Evolutionary conservation across 2,113 vertebrate species (phyloP).

Genomic region (Emydocephalus ijimae): DNA sequence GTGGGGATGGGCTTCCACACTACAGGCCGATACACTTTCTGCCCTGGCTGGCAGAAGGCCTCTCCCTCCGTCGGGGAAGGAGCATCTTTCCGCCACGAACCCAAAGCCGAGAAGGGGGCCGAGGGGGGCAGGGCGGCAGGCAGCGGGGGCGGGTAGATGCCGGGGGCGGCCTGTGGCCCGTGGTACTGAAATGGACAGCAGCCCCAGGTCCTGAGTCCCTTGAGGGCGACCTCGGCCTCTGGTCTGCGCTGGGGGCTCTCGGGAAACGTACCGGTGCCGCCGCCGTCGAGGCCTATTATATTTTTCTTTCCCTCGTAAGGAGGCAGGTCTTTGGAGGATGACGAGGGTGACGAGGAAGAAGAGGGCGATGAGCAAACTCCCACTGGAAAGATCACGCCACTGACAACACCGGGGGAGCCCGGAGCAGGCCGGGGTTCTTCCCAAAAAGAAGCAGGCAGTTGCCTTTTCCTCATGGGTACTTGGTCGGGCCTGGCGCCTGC

Average conservation of each 20-base stretch:
- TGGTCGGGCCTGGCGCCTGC: constrained; percentile 71
- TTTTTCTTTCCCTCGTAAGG: constrained; percentile 72
- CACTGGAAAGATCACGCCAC: constrained; percentile 53
- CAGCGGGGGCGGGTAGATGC: constrained; percentile 75
- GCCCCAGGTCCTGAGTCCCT: constrained; percentile 76
- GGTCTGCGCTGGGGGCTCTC: constrained; percentile 33
- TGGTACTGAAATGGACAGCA: constrained; percentile 89
- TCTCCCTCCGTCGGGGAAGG: constrained; percentile 63
- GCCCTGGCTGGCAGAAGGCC: constrained; percentile 73
- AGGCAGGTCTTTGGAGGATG: constrained; percentile 45
- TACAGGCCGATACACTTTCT: constrained; percentile 80
- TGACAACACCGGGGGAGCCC: constrained; percentile 36
- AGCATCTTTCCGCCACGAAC: constrained; percentile 77
- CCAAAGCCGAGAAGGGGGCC: constrained; percentile 67
- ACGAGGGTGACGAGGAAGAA: constrained; percentile 9
- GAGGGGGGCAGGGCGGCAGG: constrained; percentile 50
- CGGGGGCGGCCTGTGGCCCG: constrained; percentile 79
- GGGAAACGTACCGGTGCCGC: neutral
- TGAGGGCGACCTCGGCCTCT: constrained; percentile 69
- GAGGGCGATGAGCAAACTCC: constrained; percentile 34
- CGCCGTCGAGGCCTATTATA: constrained; percentile 58
- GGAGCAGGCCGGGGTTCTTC: constrained; percentile 84
- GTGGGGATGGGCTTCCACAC: constrained; percentile 97
- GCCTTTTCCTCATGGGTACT: constrained; percentile 95
- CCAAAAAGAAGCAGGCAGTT: constrained; percentile 96